These are phyloP conservation scores for Passer domesticus DNA, from an alignment of 2,113 vertebrate species.

Conservation along the genomic window DNA sequence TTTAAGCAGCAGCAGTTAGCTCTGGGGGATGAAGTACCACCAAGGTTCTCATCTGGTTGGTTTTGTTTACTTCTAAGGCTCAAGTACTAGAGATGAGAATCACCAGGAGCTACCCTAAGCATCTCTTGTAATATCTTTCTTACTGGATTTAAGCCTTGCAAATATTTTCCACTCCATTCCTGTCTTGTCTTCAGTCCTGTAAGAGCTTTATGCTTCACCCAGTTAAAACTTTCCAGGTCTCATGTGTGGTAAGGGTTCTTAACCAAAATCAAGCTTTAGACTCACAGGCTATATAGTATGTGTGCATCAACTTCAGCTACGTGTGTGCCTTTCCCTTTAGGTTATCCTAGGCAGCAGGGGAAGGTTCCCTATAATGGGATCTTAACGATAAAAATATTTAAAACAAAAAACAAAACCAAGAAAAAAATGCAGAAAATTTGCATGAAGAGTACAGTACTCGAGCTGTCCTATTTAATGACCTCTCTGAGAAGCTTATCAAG, in stretches of 20 bases:
- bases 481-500: slow-evolving; percentile 50
- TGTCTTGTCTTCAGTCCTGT: not conserved
- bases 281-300: not conserved
- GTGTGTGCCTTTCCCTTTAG: not conserved
- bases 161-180: not conserved
- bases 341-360: not conserved
- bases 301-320: not conserved
- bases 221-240: not conserved
- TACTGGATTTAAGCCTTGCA: not conserved
- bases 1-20: not conserved
- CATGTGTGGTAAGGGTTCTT: not conserved
- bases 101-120: not conserved
- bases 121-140: not conserved
- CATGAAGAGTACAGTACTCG: not conserved
- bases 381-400: not conserved
- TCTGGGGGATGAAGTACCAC: not conserved
- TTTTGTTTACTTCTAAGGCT: not conserved
- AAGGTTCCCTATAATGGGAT: not conserved
- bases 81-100: not conserved
- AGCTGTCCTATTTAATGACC: slow-evolving; percentile 36
- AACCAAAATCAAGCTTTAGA: not conserved
- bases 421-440: not conserved
- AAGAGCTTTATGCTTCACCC: not conserved
- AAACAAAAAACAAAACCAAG: not conserved
- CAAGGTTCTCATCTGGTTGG: not conserved